Evolutionary conservation across 1,140 invertebrate genomes (phyloP).

Genomic region (Brachionus angularis): DNA sequence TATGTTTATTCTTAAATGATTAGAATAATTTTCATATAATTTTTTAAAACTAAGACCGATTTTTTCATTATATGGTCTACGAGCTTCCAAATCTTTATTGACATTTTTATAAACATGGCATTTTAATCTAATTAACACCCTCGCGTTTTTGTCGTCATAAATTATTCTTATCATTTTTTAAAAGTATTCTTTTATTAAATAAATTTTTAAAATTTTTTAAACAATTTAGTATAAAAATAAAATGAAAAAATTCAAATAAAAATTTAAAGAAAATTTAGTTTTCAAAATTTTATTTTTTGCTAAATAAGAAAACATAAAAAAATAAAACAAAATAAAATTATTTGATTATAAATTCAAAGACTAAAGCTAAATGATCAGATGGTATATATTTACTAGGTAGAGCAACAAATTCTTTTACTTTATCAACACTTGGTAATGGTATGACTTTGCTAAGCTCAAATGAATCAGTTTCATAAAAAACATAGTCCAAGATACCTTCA

Average conservation of each 20-base stretch:
- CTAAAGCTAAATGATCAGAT: slow-evolving; percentile 38
- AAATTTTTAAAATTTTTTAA: too few relatives aligned
- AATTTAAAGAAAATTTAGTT: too few relatives aligned
- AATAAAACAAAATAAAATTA: slow-evolving; percentile 19
- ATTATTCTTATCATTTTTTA: slow-evolving; percentile 25
- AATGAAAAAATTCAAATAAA: too few relatives aligned
- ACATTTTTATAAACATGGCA: slow-evolving; percentile 29
- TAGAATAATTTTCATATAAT: too few relatives aligned
- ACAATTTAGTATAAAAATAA: too few relatives aligned
- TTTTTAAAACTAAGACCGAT: too few relatives aligned
- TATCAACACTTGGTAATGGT: slow-evolving; percentile 22
- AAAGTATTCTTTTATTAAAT: too few relatives aligned
- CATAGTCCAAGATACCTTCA: slow-evolving; percentile 29
- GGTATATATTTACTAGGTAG: slow-evolving; percentile 21
- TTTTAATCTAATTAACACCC: not conserved
- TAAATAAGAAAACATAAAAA: not conserved
- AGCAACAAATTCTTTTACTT: slow-evolving; percentile 26
- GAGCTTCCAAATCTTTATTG: slow-evolving; percentile 1
- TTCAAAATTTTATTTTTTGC: too few relatives aligned
- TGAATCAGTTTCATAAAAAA: slow-evolving; percentile 20
- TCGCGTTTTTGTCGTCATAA: not conserved
- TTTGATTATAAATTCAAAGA: slow-evolving; percentile 40
- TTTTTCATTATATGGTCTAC: too few relatives aligned
- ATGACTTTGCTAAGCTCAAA: slow-evolving; percentile 18
- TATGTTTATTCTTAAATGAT: too few relatives aligned